Evolutionary conservation across 2,113 vertebrate species (phyloP).

Genomic region (Plecturocebus donacophilus): DNA sequence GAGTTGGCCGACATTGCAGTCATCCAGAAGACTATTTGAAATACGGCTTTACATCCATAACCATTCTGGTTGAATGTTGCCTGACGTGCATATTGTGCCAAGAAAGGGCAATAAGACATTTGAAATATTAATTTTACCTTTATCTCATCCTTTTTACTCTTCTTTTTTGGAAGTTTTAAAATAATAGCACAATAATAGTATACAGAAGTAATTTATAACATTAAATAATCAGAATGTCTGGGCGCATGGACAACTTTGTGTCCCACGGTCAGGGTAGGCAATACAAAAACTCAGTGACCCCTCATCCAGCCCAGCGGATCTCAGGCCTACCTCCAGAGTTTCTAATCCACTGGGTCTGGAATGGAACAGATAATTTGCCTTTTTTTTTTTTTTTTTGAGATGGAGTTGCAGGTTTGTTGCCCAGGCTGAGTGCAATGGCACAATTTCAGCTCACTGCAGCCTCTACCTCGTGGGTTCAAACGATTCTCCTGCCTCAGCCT

Average conservation of each 20-base stretch:
- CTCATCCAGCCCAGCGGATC: background rate
- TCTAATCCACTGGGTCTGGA: background rate
- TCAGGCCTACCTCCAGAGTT: background rate
- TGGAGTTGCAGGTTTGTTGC: no score
- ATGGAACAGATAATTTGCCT: no score
- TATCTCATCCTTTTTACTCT: background rate
- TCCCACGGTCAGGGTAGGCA: background rate
- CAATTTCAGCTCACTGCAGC: no score
- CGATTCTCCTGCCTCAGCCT: no score
- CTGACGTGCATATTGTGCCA: background rate
- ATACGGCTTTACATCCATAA: background rate
- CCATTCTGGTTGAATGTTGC: background rate
- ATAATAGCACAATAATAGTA: no score
- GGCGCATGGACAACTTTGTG: background rate
- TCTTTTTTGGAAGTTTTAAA: background rate
- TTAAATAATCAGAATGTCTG: background rate
- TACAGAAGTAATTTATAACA: background rate
- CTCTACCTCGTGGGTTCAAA: no score
- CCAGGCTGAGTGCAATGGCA: no score
- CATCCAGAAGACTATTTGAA: background rate
- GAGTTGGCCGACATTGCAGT: background rate
- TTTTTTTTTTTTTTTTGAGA: no score
- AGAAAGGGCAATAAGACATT: background rate
- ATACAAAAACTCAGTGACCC: background rate
- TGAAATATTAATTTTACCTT: background rate